A percentile compares a stretch with the other conserved stretches of the same genome.
These are phyloP conservation scores for Brassicogethes aeneus DNA, from an alignment of 2,888 invertebrate genomes.

Conservation along the genomic window DNA sequence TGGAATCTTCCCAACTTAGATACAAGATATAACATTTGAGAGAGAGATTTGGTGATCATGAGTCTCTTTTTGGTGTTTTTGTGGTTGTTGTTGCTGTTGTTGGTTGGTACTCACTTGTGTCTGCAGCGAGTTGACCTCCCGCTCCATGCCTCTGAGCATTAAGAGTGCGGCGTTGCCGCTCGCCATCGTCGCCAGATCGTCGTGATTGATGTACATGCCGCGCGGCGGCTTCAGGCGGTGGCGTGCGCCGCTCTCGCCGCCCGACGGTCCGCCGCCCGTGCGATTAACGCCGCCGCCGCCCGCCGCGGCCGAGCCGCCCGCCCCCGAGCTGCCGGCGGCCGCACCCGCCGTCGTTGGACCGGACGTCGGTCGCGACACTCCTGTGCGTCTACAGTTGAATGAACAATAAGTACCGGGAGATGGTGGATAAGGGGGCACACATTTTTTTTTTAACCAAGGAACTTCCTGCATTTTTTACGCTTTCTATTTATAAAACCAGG, in stretches of 20 bases:
- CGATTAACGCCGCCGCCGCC: no score
- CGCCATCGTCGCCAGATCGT: slow-evolving; percentile 89
- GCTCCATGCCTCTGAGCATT: slow-evolving; percentile 85
- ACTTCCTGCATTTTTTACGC: not conserved
- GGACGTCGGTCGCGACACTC: slow-evolving; percentile 69
- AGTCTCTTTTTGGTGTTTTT: no score
- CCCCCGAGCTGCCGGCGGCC: slow-evolving; percentile 15
- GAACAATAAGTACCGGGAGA: no score
- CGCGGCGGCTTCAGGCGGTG: slow-evolving; percentile 85
- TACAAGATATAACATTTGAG: no score
- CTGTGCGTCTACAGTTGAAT: slow-evolving; percentile 64
- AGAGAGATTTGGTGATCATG: no score
- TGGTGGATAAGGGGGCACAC: not conserved
- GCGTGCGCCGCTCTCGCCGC: slow-evolving; percentile 36
- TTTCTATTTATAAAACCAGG: not conserved
- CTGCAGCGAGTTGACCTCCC: slow-evolving; percentile 89
- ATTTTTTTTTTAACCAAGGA: not conserved
- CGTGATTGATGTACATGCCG: slow-evolving; percentile 96
- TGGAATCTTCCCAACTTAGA: no score
- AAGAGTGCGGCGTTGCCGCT: slow-evolving; percentile 65
- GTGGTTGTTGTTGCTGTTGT: no score
- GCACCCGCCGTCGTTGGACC: slow-evolving; percentile 46
- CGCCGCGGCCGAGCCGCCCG: slow-evolving; percentile 31
- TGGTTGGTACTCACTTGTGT: slow-evolving; percentile 75
- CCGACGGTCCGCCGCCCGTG: slow-evolving; percentile 35